Base-by-base conservation (phyloP, 2,888 invertebrate species). In the Nematopogon swammerdamellus region DNA sequence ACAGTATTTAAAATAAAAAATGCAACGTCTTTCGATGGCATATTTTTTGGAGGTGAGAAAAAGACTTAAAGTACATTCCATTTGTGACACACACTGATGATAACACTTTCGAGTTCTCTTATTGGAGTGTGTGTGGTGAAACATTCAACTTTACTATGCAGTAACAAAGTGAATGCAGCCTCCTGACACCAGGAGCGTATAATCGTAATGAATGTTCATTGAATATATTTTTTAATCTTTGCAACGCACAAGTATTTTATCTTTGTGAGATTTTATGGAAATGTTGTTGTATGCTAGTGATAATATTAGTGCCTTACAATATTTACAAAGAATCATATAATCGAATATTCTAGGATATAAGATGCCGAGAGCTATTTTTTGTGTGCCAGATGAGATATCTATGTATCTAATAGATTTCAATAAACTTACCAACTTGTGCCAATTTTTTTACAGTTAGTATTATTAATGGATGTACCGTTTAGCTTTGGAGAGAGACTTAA, bases 361-460 rank as follows among this genome's bases (percentile, higher is more conserved):
- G 11, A 14, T 36, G 25, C 36, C n/a, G 36, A 36, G 36, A 36
- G 36, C 36, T 36, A 14, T 25, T n/a, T n/a, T n/a, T n/a, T 36
- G 36, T 14, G 36, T 36, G 36, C 36, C n/a, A 36, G 11, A 14
- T 14, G n/a, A 36, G 36, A 36, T 25, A 25, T 14, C 36, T 14
- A 36, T 25, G 25, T 25, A 25, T 8, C 25, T 25, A 25, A 4
- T 36, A 36, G 36, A 36, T 36, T 36, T 6, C 36, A 25, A 8
- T 36, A 14, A 36, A 36, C 14, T 68, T 67, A 70, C 68, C 69
- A 68, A 59, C 49, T 65, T 67, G 75, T 74, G 75, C 75, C 74
- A 75, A 74, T 70, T 63, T 47, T 47, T 16, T 29, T 14, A 6
- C 36, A 36, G 14, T 6, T 14, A 36, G 4, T 36, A 25, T 25